Base-by-base conservation (phyloP, 2,113 vertebrate genomes). In the Epinephelus fuscoguttatus region DNA sequence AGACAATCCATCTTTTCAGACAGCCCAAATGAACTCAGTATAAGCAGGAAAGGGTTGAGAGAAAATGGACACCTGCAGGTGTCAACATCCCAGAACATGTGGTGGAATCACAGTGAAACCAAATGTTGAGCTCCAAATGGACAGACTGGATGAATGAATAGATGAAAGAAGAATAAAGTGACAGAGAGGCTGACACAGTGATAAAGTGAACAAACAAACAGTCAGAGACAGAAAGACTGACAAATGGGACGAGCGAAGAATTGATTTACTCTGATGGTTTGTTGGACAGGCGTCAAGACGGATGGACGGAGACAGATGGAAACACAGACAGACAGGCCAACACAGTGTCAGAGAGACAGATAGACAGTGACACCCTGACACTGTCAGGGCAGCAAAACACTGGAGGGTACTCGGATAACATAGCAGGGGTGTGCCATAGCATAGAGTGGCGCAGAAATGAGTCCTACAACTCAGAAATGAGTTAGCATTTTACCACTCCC, bases 1-100 rank as follows among this genome's bases (percentile, higher is more conserved):
- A 96, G 94, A 40, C 25, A 93, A 94, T 94, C 19, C 70, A 95
- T 95, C 95, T 94, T 92, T 95, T 95, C 45, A 94, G 94, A 95
- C 95, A 96, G 95, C 95, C 53, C 93, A 95, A 96, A 96, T 96
- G 95, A 49, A 27, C 33, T 72, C 42, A 45, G 42, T 12, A 11
- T 3, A 23, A 59, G 2, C 40, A 42, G n/a, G 13, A 62, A 30
- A 23, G 8, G 23, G 47, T 27, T 23, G 53, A 40, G 13, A 53
- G 52, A 37, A 55, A 45, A 52, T 42, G 66, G 63, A 86, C 45
- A 42, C 15, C 42, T 68, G 61, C 69, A 84, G 40, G 67, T 64
- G 30, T 15, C 27, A 45, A 73, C 57, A 80, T 60, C 67, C 37
- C 23, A 66, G 21, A 75, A 78, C 33, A 70, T 37, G 45, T 76